Percentiles rank a stretch among this genome's conserved stretches.
phyloP scores from a whole-genome alignment of 1,140 invertebrate genomes.

The Cecropterus lyciades region DNA sequence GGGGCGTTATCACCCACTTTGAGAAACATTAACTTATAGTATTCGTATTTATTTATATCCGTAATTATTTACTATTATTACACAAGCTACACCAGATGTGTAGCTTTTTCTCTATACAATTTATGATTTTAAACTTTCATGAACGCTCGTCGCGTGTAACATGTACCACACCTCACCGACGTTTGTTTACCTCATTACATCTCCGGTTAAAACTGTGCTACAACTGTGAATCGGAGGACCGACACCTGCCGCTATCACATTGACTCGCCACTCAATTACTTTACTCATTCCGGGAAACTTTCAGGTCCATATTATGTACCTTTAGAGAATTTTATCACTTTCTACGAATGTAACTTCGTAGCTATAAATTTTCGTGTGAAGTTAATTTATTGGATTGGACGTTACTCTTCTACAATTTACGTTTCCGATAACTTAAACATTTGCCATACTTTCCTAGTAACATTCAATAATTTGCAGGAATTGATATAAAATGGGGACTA shows the following conservation, averaged over 20 bases:
- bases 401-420: conserved; percentile 5
- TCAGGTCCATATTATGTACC: conserved; percentile 30
- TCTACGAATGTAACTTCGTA: conserved; percentile 28
- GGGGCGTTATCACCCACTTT: too few relatives aligned
- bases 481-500: too few relatives aligned
- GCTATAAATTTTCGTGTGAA: conserved; percentile 20
- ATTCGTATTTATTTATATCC: too few relatives aligned
- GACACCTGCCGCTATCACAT: conserved; percentile 58
- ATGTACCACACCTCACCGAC: conserved; percentile 38
- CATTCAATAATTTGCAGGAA: too few relatives aligned
- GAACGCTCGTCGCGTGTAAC: conserved; percentile 21
- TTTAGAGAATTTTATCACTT: conserved; percentile 38
- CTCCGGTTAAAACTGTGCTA: conserved; percentile 63
- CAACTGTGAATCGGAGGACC: conserved; percentile 50
- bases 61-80: too few relatives aligned
- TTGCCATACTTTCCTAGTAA: not conserved
- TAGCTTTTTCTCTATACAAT: too few relatives aligned
- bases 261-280: conserved; percentile 47
- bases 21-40: too few relatives aligned
- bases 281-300: conserved; percentile 44
- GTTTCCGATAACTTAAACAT: not conserved
- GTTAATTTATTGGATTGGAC: conserved; percentile 28
- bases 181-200: conserved; percentile 74
- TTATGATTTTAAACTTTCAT: too few relatives aligned
- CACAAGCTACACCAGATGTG: too few relatives aligned